Conservation (phyloP, 1,140 invertebrate genomes). For the Idris sp. region DNA sequence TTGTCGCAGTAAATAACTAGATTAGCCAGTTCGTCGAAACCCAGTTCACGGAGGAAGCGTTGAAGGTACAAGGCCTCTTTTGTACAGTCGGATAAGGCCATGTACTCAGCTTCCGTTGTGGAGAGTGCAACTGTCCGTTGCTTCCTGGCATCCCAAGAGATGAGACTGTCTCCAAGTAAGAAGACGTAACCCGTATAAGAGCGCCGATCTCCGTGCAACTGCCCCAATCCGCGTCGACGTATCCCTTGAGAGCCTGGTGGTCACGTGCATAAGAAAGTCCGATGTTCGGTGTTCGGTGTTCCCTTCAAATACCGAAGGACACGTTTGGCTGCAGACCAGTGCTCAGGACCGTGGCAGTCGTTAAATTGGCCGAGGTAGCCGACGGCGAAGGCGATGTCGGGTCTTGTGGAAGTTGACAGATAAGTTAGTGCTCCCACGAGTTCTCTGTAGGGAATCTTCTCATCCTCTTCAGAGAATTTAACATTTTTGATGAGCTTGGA, state of each 20-base stretch:
- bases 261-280: neutral
- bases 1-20: neutral
- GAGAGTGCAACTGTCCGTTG: neutral
- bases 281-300: neutral
- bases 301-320: neutral
- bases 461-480: neutral
- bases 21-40: neutral
- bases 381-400: constrained; percentile 6
- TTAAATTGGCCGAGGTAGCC: neutral
- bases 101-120: constrained; percentile 1
- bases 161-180: neutral
- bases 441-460: neutral
- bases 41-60: neutral
- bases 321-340: neutral
- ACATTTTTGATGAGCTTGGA: neutral
- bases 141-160: neutral
- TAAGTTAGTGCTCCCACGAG: constrained; percentile 11
- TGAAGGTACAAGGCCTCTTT: neutral
- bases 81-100: neutral
- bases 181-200: neutral
- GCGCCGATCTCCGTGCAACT: neutral
- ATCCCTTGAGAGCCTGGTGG: neutral
- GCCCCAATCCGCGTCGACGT: neutral
- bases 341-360: neutral
- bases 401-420: constrained; percentile 3